Evolutionary conservation across 1,140 invertebrate genomes (phyloP).

Genomic region (Lineus longissimus): DNA sequence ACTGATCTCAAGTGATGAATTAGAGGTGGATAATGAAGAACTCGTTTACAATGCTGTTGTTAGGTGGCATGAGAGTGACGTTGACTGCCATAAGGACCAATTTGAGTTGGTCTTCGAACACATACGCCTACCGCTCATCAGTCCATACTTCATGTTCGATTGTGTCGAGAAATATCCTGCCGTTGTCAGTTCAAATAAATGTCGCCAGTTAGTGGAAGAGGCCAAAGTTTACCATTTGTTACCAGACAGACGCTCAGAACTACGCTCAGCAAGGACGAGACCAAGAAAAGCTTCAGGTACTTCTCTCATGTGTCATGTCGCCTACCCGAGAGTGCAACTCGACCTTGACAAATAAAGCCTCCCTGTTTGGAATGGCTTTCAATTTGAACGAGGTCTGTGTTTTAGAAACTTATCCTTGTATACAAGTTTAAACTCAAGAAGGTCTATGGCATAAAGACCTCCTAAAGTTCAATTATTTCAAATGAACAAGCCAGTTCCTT

Average conservation of each 20-base stretch:
- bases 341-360: too few species aligned
- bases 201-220: constrained; percentile 55
- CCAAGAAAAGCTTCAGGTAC: constrained; percentile 47
- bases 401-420: too few species aligned
- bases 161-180: constrained; percentile 53
- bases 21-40: constrained; percentile 59
- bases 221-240: constrained; percentile 58
- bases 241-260: constrained; percentile 54
- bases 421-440: too few species aligned
- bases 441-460: too few species aligned
- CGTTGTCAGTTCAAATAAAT: constrained; percentile 39
- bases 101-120: constrained; percentile 55
- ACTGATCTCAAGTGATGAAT: constrained; percentile 56
- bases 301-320: too few species aligned
- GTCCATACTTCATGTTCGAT: constrained; percentile 60
- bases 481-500: too few species aligned
- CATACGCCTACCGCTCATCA: constrained; percentile 57
- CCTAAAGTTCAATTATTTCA: too few species aligned
- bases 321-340: too few species aligned
- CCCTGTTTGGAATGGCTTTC: too few species aligned
- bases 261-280: constrained; percentile 46
- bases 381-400: too few species aligned
- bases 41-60: constrained; percentile 56
- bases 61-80: constrained; percentile 55
- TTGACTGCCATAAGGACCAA: constrained; percentile 26